Evolutionary conservation across 2,797 vertebrate species (phyloP).

Genomic region (Melanotaenia boesemani): DNA sequence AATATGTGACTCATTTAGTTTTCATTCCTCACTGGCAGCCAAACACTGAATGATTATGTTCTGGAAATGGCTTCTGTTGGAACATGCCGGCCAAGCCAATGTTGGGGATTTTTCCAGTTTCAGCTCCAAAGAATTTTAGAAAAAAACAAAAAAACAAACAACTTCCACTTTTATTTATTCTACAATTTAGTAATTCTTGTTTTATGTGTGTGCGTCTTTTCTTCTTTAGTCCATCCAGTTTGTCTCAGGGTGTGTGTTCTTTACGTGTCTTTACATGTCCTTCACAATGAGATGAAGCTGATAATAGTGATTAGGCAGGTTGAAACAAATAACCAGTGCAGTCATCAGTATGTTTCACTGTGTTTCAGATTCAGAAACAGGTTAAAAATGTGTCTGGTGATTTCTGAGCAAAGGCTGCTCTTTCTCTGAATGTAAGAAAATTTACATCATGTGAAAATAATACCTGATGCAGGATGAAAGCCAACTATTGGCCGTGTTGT

Average conservation of each 20-base stretch:
- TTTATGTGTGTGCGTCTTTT: neutral
- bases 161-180: too few species aligned
- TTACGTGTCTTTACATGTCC: too few species aligned
- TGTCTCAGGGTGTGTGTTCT: too few species aligned
- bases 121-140: too few species aligned
- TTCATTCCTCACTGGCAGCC: neutral
- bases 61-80: neutral
- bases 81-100: conserved; percentile 9
- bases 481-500: too few species aligned
- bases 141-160: too few species aligned
- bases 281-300: too few species aligned
- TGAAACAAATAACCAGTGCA: neutral
- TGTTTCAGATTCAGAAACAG: neutral
- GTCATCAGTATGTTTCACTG: neutral
- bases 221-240: too few species aligned
- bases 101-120: neutral
- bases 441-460: neutral
- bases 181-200: neutral
- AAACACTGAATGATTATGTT: conserved; percentile 7
- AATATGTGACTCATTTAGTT: neutral
- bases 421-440: too few species aligned
- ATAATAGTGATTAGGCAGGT: too few species aligned
- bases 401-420: too few species aligned
- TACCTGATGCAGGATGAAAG: neutral
- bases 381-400: too few species aligned